These are phyloP conservation scores for Musca domestica DNA, from an alignment of 1,140 invertebrate species.

Conservation along the genomic window DNA sequence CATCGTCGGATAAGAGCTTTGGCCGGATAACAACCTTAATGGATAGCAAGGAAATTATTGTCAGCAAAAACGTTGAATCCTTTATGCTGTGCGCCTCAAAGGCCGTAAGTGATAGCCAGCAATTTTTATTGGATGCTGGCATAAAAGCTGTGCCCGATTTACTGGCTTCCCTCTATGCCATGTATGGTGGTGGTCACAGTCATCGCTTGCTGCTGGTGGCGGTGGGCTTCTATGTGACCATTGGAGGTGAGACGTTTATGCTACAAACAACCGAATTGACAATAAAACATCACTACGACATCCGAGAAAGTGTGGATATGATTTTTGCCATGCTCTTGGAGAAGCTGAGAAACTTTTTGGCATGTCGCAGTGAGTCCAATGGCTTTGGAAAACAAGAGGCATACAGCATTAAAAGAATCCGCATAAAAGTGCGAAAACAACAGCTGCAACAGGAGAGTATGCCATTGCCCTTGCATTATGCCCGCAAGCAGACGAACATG, in stretches of 20 bases:
- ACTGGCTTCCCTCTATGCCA: constrained; percentile 10
- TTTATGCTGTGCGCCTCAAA: constrained; percentile 17
- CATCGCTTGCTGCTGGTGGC: not conserved
- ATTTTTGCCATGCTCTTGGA: constrained; percentile 21
- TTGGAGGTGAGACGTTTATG: not conserved
- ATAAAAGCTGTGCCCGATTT: constrained; percentile 11
- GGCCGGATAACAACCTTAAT: constrained; percentile 12
- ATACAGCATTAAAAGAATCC: constrained; percentile 14
- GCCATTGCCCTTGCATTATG: constrained; percentile 11
- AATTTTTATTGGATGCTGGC: constrained; percentile 23
- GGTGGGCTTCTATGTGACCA: constrained; percentile 14
- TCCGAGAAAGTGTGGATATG: constrained; percentile 21
- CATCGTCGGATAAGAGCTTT: not conserved
- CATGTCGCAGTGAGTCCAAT: not conserved
- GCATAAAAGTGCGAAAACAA: not conserved
- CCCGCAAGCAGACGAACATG: constrained; percentile 2
- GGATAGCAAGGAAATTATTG: constrained; percentile 8
- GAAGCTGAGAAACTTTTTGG: constrained; percentile 19
- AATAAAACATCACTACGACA: constrained; percentile 20
- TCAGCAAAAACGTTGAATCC: not conserved
- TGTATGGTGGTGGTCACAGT: not conserved
- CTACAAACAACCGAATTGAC: constrained; percentile 14
- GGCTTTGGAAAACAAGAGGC: not conserved
- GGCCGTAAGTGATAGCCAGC: not conserved
- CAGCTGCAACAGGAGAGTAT: not conserved